phyloP scores from a whole-genome alignment of 2,797 vertebrate genomes.

The Loriculus beryllinus region DNA sequence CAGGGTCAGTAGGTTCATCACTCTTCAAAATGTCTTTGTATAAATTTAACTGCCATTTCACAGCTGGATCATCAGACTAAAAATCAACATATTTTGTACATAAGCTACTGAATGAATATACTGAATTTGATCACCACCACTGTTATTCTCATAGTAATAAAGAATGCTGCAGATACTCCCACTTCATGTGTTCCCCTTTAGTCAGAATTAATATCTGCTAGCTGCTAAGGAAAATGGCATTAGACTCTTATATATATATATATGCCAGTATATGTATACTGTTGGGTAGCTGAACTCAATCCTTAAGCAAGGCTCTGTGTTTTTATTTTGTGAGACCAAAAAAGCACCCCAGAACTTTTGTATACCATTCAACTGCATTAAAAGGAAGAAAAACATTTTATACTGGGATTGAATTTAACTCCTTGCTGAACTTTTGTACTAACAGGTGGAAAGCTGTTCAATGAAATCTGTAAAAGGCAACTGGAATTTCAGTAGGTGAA shows the following conservation, averaged over 20 bases:
- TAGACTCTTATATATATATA: background rate
- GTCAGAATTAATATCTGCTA: background rate
- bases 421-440: background rate
- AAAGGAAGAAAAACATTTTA: background rate
- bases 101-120: background rate
- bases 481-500: background rate
- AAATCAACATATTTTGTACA: background rate
- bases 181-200: background rate
- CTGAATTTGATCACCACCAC: background rate
- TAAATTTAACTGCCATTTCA: slow-evolving; percentile 96
- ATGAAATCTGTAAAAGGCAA: background rate
- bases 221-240: background rate
- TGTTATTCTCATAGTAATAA: background rate
- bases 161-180: background rate
- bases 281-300: background rate
- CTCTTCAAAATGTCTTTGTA: slow-evolving; percentile 91
- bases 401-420: background rate
- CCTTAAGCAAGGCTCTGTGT: background rate
- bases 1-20: slow-evolving; percentile 86
- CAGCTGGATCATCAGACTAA: slow-evolving; percentile 95
- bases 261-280: background rate
- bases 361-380: background rate
- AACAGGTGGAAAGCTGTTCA: background rate
- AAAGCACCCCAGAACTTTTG: background rate
- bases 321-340: background rate